Base-by-base conservation (phyloP, 2,113 vertebrate genomes). In the Scolopax mira region DNA sequence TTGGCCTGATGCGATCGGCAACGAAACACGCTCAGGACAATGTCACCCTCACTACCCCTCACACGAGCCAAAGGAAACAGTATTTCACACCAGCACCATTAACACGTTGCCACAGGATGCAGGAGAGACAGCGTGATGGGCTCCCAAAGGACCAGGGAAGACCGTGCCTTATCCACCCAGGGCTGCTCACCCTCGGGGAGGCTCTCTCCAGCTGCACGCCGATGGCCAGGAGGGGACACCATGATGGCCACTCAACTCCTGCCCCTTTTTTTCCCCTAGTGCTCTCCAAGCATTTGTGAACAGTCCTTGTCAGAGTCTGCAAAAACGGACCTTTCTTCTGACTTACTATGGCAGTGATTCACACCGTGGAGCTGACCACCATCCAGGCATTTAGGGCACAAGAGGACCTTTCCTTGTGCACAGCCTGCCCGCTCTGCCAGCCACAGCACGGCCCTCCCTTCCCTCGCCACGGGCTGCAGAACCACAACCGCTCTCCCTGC, bases 121-220 rank as follows among this genome's bases (percentile, higher is more conserved):
- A 12, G 35, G 49, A 17, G 33, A 44, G 77, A 5, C 31, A 0
- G 28, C 0, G 10, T 2, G 8, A 2, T 0, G 8, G 33, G 27
- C 72, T 57, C 24, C 3, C 10, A 4, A 2, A 13, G 19, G 35
- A 14, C 23, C 19, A 5, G 25, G 81, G 46, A 88, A 71, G 51
- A 2, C 48, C 7, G 0, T 3, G 37, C 7, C 48, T 1, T 0
- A 7, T 0, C 31, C 22, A 7, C 12, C 19, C 3, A 0, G 39
- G 65, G 72, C 66, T 8, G 77, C 44, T 25, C 44, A 3, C 9
- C 35, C 28, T 27, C 25, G 1, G 33, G 39, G 57, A 25, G 13
- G 24, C 39, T 57, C 60, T 16, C 22, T 28, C 6, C 44, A 28
- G 52, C 52, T 10, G 24, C 18, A 27, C 6, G 1, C 78, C 7